Conservation (phyloP, 2,888 invertebrate genomes). For the Hirtodrosophila trivittata region DNA sequence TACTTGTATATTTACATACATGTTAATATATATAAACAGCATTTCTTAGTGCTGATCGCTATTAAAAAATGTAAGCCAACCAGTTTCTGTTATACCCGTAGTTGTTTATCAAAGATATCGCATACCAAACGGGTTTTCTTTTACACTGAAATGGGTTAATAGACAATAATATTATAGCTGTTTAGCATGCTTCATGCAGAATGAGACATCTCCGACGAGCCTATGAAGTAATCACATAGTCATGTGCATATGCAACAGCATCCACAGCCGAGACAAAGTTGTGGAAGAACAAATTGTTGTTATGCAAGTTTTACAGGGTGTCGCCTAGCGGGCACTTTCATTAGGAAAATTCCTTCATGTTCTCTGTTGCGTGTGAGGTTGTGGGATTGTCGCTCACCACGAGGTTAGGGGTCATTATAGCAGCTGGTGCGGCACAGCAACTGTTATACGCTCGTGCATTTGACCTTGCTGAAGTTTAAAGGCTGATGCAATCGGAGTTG, state of each 20-base stretch:
- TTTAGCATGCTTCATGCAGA: neutral
- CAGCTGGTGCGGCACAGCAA: slow-evolving; percentile 10
- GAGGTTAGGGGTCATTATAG: neutral
- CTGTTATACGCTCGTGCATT: slow-evolving; percentile 53
- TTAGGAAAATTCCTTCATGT: too few species aligned
- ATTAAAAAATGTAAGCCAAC: slow-evolving; percentile 44
- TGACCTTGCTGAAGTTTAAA: slow-evolving; percentile 61
- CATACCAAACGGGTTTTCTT: slow-evolving; percentile 39
- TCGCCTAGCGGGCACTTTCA: neutral
- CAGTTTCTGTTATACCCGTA: slow-evolving; percentile 34
- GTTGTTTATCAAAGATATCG: slow-evolving; percentile 16
- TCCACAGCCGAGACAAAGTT: too few species aligned
- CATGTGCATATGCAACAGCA: too few species aligned
- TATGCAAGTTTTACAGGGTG: neutral
- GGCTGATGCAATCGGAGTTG: slow-evolving; percentile 50
- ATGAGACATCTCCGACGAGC: too few species aligned
- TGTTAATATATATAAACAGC: neutral
- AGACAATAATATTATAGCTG: too few species aligned
- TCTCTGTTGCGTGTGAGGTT: too few species aligned
- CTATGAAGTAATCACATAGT: too few species aligned
- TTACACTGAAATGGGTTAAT: neutral
- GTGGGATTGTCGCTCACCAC: too few species aligned
- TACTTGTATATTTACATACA: neutral
- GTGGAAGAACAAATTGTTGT: too few species aligned
- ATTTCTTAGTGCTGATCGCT: slow-evolving; percentile 2